Evolutionary conservation across 2,113 vertebrate genomes (phyloP), one percentile per base, ranked within the genome.

Genomic region (Lontra canadensis): DNA sequence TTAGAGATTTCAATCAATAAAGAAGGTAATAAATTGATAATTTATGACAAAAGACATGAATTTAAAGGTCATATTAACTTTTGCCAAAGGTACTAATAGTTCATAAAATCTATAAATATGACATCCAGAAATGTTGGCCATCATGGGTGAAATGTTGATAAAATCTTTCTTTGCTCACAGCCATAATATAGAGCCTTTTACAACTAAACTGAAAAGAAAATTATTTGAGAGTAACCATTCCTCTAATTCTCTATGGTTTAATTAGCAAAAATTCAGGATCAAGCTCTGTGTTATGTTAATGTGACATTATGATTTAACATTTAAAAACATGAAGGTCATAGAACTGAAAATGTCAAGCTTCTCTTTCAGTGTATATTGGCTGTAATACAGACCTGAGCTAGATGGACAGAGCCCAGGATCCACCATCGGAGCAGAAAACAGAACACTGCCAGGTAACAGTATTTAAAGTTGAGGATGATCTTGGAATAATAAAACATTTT

Each of bases 181-280:
- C 95, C 52, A 89, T 3, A 87, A 6, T 84, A 47, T 47, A 20
- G 31, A 47, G 55, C 11, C 82, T 29, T 95, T 2, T 18, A 9
- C 74, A n/a, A 79, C 14, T 88, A 36, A 47, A 69, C 23, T 88
- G 44, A 63, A 91, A 95, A 95, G 55, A 36, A 95, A 96, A 88
- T 74, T 12, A 67, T 94, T 97, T 65, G 26, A 95, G 4, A 20
- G 13, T 85, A 74, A 52, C 23, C 15, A 8, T 47, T 65, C 69
- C 26, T 82, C 8, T 86, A 67, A 88, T 18, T 47, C 93, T 67
- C 81, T 67, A 47, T 4, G 39, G 84, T 94, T 98, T 95, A 67
- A 93, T 93, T 87, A 57, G 91, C 23, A 17, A 94, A 73, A 92
- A 31, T 39, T 95, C 80, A 89, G 42, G n/a, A 73, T 36, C 61